phyloP scores from a whole-genome alignment of 2,113 vertebrate species.

The Hemichromis elongatus region DNA sequence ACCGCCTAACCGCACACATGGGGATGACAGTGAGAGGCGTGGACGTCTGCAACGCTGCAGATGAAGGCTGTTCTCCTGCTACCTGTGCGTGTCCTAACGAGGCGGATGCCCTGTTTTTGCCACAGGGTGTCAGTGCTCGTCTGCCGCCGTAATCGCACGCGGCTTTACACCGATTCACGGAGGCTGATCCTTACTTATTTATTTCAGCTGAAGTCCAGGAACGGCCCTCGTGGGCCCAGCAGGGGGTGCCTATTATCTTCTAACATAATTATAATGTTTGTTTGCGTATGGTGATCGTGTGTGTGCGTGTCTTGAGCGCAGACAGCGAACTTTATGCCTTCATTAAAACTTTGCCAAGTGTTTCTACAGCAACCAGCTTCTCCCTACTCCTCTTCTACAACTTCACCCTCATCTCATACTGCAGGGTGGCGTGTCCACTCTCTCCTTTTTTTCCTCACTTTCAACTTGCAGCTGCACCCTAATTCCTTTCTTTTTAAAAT shows the following conservation, averaged over 20 bases:
- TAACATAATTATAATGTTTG: slow-evolving; percentile 49
- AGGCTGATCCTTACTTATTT: not conserved
- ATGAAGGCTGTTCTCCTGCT: not conserved
- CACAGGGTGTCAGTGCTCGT: slow-evolving; percentile 51
- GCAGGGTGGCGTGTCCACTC: not conserved
- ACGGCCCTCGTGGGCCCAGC: slow-evolving; percentile 9
- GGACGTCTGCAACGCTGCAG: not conserved
- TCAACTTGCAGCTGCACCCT: not conserved
- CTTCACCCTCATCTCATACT: not conserved
- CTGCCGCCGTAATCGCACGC: not conserved
- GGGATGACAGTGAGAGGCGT: not conserved
- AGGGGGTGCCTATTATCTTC: slow-evolving; percentile 51
- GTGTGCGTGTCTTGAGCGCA: slow-evolving; percentile 24
- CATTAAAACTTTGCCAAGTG: slow-evolving; percentile 70
- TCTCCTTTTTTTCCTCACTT: not conserved
- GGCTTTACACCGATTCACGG: not conserved
- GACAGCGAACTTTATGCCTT: slow-evolving; percentile 54
- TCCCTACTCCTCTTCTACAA: slow-evolving; percentile 2
- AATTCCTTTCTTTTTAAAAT: not conserved
- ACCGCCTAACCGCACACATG: not conserved
- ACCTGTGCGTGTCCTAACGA: not conserved
- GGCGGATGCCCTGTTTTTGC: not conserved
- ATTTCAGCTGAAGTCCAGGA: slow-evolving; percentile 18
- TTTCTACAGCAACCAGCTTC: slow-evolving; percentile 67
- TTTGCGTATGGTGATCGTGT: slow-evolving; percentile 17